Evolutionary conservation across 64 coral and sea anemone species (phyloP).

Genomic region (Trachythela sp.): DNA sequence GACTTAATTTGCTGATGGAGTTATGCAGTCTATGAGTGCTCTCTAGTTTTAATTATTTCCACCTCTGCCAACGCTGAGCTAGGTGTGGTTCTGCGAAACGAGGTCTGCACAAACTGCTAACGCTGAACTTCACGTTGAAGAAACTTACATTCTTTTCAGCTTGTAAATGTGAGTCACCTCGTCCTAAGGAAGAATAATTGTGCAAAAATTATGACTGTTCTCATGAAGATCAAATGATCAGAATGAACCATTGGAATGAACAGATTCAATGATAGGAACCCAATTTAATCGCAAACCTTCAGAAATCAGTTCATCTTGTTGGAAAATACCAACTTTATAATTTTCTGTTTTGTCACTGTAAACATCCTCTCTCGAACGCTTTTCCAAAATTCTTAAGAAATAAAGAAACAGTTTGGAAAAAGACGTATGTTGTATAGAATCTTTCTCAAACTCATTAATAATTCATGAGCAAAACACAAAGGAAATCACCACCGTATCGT

Average conservation of each 20-base stretch:
- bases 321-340: constrained; percentile 13
- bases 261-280: background rate
- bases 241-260: background rate
- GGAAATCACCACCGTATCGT: too few relatives aligned
- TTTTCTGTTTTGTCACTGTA: background rate
- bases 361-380: background rate
- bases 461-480: too few relatives aligned
- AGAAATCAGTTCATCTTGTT: background rate
- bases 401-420: background rate
- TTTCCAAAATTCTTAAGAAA: background rate
- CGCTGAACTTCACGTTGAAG: too few relatives aligned
- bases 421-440: too few relatives aligned
- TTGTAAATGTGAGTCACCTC: background rate
- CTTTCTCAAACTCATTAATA: too few relatives aligned
- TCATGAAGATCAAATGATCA: background rate
- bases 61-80: too few relatives aligned
- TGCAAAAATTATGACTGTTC: background rate
- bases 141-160: constrained; percentile 21
- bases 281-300: background rate
- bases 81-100: too few relatives aligned
- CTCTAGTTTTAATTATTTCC: too few relatives aligned
- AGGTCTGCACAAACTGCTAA: too few relatives aligned
- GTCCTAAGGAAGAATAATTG: background rate
- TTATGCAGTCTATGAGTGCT: too few relatives aligned
- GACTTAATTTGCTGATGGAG: too few relatives aligned